phyloP scores from a whole-genome alignment of 2,888 invertebrate species.

The Encarsia formosa region DNA sequence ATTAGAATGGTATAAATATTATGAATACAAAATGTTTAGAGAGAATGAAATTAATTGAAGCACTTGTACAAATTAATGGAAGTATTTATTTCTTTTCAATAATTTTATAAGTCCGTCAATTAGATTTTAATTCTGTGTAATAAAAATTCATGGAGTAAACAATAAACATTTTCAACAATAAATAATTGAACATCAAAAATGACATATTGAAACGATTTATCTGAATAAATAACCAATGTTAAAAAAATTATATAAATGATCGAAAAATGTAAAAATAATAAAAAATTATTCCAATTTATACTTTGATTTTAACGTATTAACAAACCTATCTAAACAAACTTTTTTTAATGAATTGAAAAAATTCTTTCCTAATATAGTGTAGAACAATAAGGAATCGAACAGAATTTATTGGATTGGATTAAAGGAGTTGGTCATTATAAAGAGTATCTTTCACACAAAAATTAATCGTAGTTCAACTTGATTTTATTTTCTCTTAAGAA shows the following conservation, averaged over 20 bases:
- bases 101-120: not conserved
- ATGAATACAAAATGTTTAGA: not conserved
- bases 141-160: too few relatives aligned
- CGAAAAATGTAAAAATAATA: too few relatives aligned
- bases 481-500: conserved; percentile 11
- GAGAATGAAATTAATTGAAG: conserved; percentile 4
- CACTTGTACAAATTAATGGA: conserved; percentile 1
- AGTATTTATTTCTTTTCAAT: not conserved
- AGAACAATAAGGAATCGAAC: conserved; percentile 8
- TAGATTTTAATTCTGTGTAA: not conserved
- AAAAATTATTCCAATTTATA: too few relatives aligned
- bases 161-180: too few relatives aligned
- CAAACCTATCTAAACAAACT: conserved; percentile 15
- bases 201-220: too few relatives aligned
- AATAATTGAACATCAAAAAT: too few relatives aligned
- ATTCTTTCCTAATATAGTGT: not conserved
- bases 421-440: conserved; percentile 1
- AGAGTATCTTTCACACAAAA: too few relatives aligned
- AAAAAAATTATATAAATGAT: too few relatives aligned
- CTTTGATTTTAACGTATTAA: too few relatives aligned
- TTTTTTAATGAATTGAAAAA: conserved; percentile 7
- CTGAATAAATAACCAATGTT: too few relatives aligned
- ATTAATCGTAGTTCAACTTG: not conserved
- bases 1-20: conserved; percentile 2
- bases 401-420: conserved; percentile 3